Evolutionary conservation across 2,888 invertebrate species (phyloP).

Genomic region (Metalampra italica): DNA sequence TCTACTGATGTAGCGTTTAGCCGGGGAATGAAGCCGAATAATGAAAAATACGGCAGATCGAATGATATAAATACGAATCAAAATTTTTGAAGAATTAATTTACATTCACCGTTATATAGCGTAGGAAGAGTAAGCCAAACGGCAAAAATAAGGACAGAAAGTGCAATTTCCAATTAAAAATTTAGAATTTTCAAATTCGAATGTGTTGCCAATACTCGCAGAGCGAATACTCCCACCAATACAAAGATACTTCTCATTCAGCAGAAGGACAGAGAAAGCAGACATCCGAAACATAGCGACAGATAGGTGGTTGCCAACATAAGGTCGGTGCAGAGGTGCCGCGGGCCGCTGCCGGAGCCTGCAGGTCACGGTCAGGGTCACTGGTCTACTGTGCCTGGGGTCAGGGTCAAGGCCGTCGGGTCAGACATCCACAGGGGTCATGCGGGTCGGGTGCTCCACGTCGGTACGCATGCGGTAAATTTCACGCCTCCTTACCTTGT

Average conservation of each 20-base stretch:
- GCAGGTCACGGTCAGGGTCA: constrained; percentile 14
- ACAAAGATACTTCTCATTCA: neutral
- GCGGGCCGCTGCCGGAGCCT: constrained; percentile 30
- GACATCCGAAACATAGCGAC: constrained; percentile 39
- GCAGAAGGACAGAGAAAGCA: constrained; percentile 51
- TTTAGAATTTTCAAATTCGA: constrained; percentile 10
- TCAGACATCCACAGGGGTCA: constrained; percentile 55
- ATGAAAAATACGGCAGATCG: neutral
- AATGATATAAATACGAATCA: constrained; percentile 1
- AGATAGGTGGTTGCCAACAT: constrained; percentile 19
- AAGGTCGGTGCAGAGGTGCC: constrained; percentile 29
- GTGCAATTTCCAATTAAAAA: constrained; percentile 9
- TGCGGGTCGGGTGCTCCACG: constrained; percentile 64
- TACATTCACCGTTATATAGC: constrained; percentile 8
- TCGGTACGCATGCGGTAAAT: constrained; percentile 65
- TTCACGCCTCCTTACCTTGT: constrained; percentile 84
- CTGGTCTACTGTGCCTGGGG: constrained; percentile 13
- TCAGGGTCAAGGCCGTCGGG: constrained; percentile 23
- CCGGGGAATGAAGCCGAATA: constrained; percentile 9
- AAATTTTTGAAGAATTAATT: neutral
- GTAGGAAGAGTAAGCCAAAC: constrained; percentile 20
- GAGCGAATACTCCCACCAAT: constrained; percentile 1
- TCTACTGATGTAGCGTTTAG: constrained; percentile 11
- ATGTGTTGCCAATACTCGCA: constrained; percentile 22
- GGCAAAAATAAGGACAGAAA: constrained; percentile 17